Base-by-base conservation (phyloP, 2,888 invertebrate species). In the Belgica antarctica region DNA sequence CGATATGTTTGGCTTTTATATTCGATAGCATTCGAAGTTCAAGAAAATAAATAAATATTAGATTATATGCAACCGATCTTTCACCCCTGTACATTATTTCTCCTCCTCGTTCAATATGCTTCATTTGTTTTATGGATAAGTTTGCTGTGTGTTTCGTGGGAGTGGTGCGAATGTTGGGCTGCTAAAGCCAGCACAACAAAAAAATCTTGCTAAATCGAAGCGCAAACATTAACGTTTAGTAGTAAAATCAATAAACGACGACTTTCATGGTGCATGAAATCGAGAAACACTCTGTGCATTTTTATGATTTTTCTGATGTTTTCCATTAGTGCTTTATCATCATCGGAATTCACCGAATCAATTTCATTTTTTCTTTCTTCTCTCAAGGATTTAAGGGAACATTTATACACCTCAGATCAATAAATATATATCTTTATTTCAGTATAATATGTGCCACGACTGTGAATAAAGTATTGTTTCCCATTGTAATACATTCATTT, bases 1-100 rank as follows among this genome's bases (percentile, higher is more conserved):
- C 27, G 27, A 59, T 24, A 24, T n/a, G 12, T 62, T 28, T 62
- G 34, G n/a, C n/a, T 31, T 34, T 62, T 62, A 31, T 34, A 68
- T 68, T 52, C 68, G 57, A 34, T 15, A 57, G 52, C 68, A 57
- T 57, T 68, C 68, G 57, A 57, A 57, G 68, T 68, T 68, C 68
- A 68, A 57, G 68, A 52, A 68, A 68, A 68, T 68, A 68, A 68
- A 68, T 68, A 68, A 68, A 68, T 68, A 68, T 68, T 68, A 57
- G 68, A 68, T 68, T 68, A 68, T 57, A 68, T 57, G 68, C 52
- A 68, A 68, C 57, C 68, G 68, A 68, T 68, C 68, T 57, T 66
- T 66, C 65, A 27, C 52, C 52, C 19, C 22, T 46, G 8, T 12
- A 12, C 46, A 17, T 15, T 46, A 46, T 34, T 34, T 8, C 10